phyloP scores from a whole-genome alignment of 2,797 vertebrate genomes.

The Pteropus rufus region DNA sequence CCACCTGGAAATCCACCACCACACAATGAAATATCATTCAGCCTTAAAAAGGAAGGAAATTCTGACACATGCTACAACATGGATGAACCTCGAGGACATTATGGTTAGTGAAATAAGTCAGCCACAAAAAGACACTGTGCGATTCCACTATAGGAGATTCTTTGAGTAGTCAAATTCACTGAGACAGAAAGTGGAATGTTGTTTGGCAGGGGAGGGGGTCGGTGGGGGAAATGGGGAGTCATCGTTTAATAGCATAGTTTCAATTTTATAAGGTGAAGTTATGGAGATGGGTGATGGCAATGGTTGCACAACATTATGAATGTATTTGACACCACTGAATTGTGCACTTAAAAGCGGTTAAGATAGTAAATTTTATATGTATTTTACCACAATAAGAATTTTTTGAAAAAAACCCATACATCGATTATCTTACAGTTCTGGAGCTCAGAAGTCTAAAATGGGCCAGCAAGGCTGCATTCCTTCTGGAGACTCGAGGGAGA shows the following conservation, averaged over 20 bases:
- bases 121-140: background rate
- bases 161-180: background rate
- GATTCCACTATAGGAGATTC: background rate
- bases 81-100: background rate
- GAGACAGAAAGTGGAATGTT: background rate
- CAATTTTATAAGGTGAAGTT: background rate
- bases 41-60: background rate
- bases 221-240: background rate
- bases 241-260: background rate
- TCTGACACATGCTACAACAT: background rate
- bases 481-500: background rate
- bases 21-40: background rate
- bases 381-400: background rate
- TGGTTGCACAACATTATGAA: no score
- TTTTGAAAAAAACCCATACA: background rate
- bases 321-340: no score
- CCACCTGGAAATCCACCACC: background rate
- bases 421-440: background rate
- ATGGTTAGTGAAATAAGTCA: no score
- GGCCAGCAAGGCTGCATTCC: background rate
- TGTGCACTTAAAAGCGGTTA: background rate
- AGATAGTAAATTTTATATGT: background rate
- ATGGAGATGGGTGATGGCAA: background rate
- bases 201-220: fast-evolving
- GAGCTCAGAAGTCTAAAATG: background rate